Conservation (phyloP, 35 echinoderm and acorn worm species). For the Stichopus chloronotus region DNA sequence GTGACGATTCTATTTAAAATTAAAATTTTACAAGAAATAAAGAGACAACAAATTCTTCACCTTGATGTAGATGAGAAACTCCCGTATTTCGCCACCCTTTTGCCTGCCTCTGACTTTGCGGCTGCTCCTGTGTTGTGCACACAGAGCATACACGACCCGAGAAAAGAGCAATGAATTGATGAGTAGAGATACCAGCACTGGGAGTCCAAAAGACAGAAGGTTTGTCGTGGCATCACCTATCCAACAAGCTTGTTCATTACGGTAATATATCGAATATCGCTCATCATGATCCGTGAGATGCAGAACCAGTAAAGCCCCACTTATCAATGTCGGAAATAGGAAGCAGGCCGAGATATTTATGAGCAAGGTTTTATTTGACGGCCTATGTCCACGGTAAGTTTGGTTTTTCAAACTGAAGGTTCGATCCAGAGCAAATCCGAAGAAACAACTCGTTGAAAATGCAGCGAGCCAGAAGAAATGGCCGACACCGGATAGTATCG, state of each 20-base stretch:
- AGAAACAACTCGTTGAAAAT: constrained; percentile 11
- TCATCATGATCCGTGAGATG: not conserved
- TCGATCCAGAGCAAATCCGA: constrained; percentile 12
- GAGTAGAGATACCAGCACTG: not conserved
- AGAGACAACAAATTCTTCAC: not conserved
- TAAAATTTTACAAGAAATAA: too few species aligned
- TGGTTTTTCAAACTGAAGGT: not conserved
- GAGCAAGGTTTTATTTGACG: not conserved
- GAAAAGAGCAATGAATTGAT: constrained; percentile 19
- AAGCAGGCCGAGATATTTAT: not conserved
- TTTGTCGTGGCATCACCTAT: constrained; percentile 1
- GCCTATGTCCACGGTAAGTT: not conserved
- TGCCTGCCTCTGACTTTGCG: not conserved
- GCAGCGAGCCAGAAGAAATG: constrained; percentile 8
- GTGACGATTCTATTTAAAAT: too few species aligned
- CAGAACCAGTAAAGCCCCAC: not conserved
- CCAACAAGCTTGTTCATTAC: not conserved
- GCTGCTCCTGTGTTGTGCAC: not conserved
- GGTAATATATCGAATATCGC: not conserved
- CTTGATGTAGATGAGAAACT: constrained; percentile 29
- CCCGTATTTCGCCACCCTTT: not conserved
- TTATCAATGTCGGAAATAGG: not conserved
- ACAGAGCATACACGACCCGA: not conserved
- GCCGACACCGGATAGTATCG: not conserved
- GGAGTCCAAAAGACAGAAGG: not conserved